Base-by-base conservation (phyloP, 2,888 invertebrate species). In the Microplitis deprimator region DNA sequence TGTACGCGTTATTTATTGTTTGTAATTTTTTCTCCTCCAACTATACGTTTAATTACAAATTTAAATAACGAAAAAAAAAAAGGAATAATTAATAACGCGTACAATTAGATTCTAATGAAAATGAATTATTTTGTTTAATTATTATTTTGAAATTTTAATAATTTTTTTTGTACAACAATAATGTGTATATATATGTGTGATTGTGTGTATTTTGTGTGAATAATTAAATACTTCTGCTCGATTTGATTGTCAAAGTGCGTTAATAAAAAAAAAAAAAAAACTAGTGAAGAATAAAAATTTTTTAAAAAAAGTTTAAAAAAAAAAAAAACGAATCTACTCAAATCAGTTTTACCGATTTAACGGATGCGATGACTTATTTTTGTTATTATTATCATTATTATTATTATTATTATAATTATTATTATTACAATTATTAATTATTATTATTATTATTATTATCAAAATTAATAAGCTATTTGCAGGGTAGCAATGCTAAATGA, bases 151-250 rank as follows among this genome's bases (percentile, higher is more conserved):
- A 16, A 17, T 16, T 20, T 62, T 62, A 5, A 64, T 72, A 69
- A 73, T 77, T 65, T 69, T 17, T 74, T 79, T 70, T 78, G 61
- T 75, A 79, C 50, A 71, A 80, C 50, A 78, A 77, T 77, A 77
- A 72, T 75, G 77, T 75, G 77, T 61, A 74, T 76, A 78, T 40
- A 71, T 73, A 67, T 71, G 75, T 71, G 69, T 50, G 13, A 50
- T 13, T 50, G 50, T 13, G 13, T 50, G 50, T 50, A 50, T 50
- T 29, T 50, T 50, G 50, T 7, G 73, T 74, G 68, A 76, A 68
- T 75, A 75, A 77, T 39, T 73, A 64, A 78, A 65, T 73, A 75
- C 79, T 79, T 50, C 13, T 76, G 59, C 77, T 78, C 72, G 75
- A 71, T 77, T 71, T 65, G 76, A 74, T 38, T 73, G 68, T 74